These are phyloP conservation scores for Scytalopus superciliaris DNA, from an alignment of 2,113 vertebrate genomes.

Conservation along the genomic window DNA sequence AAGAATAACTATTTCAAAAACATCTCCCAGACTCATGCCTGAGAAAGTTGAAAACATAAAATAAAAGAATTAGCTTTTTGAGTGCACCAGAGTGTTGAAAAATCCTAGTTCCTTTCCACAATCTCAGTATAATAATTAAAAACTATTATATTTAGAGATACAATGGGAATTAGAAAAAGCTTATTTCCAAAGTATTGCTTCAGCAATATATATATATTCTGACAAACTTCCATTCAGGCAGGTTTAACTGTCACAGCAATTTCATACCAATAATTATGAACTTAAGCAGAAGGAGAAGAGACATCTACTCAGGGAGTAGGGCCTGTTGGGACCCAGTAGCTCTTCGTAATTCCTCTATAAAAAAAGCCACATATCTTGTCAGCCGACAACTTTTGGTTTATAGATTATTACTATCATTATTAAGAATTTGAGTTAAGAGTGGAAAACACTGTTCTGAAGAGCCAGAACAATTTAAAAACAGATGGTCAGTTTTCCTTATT, in stretches of 20 bases:
- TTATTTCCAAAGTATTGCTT: constrained; percentile 18
- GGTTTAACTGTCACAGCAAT: constrained; percentile 47
- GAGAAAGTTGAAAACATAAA: not conserved
- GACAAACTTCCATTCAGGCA: constrained; percentile 50
- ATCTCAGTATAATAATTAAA: constrained; percentile 14
- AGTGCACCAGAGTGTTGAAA: constrained; percentile 25
- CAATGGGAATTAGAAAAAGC: constrained; percentile 45
- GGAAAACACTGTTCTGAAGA: constrained; percentile 29
- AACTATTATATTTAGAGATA: constrained; percentile 26
- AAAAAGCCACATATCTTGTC: constrained; percentile 28
- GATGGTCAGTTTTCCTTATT: constrained; percentile 33
- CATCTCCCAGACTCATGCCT: not conserved
- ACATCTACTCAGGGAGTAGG: not conserved
- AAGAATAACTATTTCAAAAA: constrained; percentile 18
- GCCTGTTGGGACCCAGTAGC: not conserved
- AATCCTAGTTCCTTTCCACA: not conserved
- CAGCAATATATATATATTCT: constrained; percentile 58
- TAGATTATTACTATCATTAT: constrained; percentile 8
- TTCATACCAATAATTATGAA: constrained; percentile 35
- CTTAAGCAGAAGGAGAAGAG: constrained; percentile 14
- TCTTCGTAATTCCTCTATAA: not conserved
- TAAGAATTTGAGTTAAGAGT: constrained; percentile 22
- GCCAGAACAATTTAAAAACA: constrained; percentile 6
- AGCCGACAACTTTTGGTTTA: constrained; percentile 55
- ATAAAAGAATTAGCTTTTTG: constrained; percentile 13